A percentile compares a stretch with the other conserved stretches of the same genome.
These are phyloP conservation scores for Passer domesticus DNA, from an alignment of 2,113 vertebrate species.

Conservation along the genomic window DNA sequence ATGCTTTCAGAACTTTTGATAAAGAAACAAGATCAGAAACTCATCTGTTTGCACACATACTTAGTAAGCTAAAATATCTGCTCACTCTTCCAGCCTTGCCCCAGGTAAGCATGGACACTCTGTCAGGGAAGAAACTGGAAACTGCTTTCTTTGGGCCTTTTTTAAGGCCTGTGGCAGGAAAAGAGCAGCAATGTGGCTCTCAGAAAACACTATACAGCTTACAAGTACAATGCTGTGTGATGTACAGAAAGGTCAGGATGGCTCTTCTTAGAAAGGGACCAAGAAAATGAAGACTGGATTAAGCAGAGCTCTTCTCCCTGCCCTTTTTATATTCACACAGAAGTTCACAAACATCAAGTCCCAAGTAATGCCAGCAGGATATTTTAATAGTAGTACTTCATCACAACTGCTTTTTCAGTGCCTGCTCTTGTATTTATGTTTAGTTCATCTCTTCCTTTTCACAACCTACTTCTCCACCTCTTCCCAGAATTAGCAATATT, in stretches of 20 bases:
- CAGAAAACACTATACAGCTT: neutral
- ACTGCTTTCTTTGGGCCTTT: neutral
- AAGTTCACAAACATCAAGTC: neutral
- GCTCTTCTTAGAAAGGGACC: neutral
- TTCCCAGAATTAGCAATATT: neutral
- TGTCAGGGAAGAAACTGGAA: neutral
- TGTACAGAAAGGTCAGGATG: neutral
- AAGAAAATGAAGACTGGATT: neutral
- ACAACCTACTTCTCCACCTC: neutral
- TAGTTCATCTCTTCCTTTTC: neutral
- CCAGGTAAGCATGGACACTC: neutral
- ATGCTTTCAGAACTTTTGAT: neutral
- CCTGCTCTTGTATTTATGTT: neutral
- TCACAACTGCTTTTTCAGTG: neutral
- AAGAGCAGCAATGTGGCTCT: neutral
- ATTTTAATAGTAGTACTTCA: neutral
- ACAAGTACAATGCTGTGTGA: neutral
- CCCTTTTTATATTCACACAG: neutral
- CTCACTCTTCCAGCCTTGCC: neutral
- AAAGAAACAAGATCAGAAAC: neutral
- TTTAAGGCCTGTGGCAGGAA: neutral
- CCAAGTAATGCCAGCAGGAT: neutral
- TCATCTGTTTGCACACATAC: neutral
- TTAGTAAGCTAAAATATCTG: neutral
- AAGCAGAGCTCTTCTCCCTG: neutral